Conservation (phyloP, 2,888 invertebrate genomes). For the Eupithecia abbreviata region DNA sequence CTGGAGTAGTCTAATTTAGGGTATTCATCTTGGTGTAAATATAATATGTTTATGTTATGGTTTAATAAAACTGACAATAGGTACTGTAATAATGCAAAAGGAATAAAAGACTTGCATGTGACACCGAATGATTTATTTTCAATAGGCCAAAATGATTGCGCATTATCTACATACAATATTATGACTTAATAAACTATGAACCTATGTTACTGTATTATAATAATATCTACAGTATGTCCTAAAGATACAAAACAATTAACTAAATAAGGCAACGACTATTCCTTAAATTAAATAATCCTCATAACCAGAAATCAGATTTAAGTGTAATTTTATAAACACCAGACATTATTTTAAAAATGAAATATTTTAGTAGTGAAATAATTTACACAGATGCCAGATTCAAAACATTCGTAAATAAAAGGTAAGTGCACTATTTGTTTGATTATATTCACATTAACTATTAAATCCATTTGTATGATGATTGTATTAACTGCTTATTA, state of each 20-base stretch:
- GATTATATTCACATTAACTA: conserved; percentile 39
- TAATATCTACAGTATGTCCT: conserved; percentile 77
- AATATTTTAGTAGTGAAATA: conserved; percentile 38
- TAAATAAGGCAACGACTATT: conserved; percentile 84
- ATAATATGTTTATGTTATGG: no score
- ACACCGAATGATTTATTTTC: conserved; percentile 83
- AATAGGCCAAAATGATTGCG: conserved; percentile 83
- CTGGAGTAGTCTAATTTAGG: neutral
- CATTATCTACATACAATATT: conserved; percentile 78
- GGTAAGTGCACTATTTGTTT: conserved; percentile 34
- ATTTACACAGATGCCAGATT: conserved; percentile 57
- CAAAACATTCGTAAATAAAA: conserved; percentile 49
- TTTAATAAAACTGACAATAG: neutral
- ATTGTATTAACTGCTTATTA: neutral
- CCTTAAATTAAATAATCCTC: conserved; percentile 70
- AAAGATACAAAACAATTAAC: conserved; percentile 82
- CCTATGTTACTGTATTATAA: conserved; percentile 65
- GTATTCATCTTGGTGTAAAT: neutral
- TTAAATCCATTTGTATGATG: conserved; percentile 14
- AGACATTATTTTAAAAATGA: conserved; percentile 28
- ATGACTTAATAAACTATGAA: conserved; percentile 77
- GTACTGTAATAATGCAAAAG: neutral
- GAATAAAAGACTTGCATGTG: conserved; percentile 58
- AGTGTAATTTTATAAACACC: conserved; percentile 30
- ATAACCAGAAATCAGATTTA: conserved; percentile 44